Base-by-base conservation (phyloP, 1,140 invertebrate genomes). In the Drosophila dunni region DNA sequence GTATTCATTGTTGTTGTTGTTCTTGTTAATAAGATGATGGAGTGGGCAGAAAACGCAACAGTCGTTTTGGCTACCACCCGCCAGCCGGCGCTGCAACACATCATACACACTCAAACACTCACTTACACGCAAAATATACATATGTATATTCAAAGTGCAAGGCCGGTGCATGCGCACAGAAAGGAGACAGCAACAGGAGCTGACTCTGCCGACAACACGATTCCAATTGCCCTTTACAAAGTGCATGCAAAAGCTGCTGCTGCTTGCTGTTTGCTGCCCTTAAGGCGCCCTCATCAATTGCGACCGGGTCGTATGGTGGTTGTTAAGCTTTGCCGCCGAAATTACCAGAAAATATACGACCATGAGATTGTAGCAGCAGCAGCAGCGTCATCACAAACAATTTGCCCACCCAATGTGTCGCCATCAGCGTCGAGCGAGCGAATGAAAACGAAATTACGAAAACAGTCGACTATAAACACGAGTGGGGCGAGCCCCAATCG, bases 81-180 rank as follows among this genome's bases (percentile, higher is more conserved):
- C 73, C 42, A 54, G 67, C 77, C 63, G 74, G 74, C 46, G 42
- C 57, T 70, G 72, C 58, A 66, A 40, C 29, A 63, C 45, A 48
- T 54, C 24, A 50, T 38, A 69, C 9, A 45, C 13, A 65, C 36
- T 17, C 8, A 33, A 20, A 17, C 6, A 33, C n/a, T 15, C 24
- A 54, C 20, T 44, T 38, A 15, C 46, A 38, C 13, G 29, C 6
- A 60, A 17, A 40, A 2, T 15, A 64, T 42, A 56, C 44, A 50
- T 48, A 56, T 69, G 69, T 69, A 56, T 69, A 74, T 69, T 68
- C 36, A 74, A 74, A 68, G 66, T 74, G 71, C 71, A 74, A 69
- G 71, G 71, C 71, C 71, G 71, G 83, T 86, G 79, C 82, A 86
- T 86, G 82, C 82, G 82, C 82, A 86, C 68, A 88, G 67, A 79